Evolutionary conservation across 2,888 invertebrate genomes (phyloP).

Genomic region (Zele albiditarsus): DNA sequence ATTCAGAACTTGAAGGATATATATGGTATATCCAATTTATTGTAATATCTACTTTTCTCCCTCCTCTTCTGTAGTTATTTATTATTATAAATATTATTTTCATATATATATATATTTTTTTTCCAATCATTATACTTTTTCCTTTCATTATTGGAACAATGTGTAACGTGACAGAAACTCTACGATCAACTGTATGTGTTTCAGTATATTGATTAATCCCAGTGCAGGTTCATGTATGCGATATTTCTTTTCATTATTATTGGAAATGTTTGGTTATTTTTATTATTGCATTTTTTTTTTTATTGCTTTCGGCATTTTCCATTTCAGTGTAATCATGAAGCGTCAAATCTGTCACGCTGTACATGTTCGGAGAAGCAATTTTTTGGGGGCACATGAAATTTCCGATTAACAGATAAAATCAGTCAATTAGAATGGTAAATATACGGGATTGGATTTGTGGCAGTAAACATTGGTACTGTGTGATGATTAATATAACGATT

Average conservation of each 20-base stretch:
- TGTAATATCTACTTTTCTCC: slow-evolving; percentile 1
- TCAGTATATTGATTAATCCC: slow-evolving; percentile 32
- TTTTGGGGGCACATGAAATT: too few relatives aligned
- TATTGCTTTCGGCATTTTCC: background rate
- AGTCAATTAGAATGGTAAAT: too few relatives aligned
- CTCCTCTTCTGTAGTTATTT: background rate
- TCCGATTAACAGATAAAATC: too few relatives aligned
- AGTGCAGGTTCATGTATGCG: background rate
- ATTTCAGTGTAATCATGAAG: background rate
- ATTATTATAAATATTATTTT: background rate
- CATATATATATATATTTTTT: too few relatives aligned
- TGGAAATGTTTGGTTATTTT: background rate
- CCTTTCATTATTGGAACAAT: background rate
- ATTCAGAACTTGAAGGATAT: slow-evolving; percentile 3
- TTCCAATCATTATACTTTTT: background rate
- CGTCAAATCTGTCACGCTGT: background rate
- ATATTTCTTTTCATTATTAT: slow-evolving; percentile 14
- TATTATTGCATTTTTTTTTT: background rate
- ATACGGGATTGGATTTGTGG: too few relatives aligned
- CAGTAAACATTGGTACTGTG: too few relatives aligned
- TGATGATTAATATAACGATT: too few relatives aligned
- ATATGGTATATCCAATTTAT: slow-evolving; percentile 21
- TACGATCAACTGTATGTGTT: slow-evolving; percentile 8
- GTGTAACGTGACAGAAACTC: slow-evolving; percentile 1
- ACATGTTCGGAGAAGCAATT: background rate